Evolutionary conservation across 2,113 vertebrate genomes (phyloP).

Genomic region (Strix aluco): DNA sequence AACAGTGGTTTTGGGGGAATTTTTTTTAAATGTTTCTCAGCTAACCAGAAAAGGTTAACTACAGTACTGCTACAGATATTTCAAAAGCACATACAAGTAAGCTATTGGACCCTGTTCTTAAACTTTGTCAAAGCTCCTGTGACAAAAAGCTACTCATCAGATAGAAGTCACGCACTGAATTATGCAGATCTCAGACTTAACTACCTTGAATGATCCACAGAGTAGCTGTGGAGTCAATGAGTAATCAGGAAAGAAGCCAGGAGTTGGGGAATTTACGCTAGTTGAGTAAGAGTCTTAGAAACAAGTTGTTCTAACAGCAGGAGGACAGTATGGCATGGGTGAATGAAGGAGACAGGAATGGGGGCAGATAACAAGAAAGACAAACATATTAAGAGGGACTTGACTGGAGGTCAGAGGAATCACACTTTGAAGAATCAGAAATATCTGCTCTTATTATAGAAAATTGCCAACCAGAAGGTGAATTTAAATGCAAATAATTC

Average conservation of each 20-base stretch:
- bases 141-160: not conserved
- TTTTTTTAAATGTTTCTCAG: not conserved
- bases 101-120: not conserved
- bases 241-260: not conserved
- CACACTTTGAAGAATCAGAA: not conserved
- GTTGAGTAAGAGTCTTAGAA: not conserved
- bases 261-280: not conserved
- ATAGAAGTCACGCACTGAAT: not conserved
- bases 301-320: slow-evolving; percentile 1
- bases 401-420: not conserved
- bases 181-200: not conserved
- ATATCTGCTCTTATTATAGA: not conserved
- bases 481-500: not conserved
- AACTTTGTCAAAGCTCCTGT: not conserved
- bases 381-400: not conserved
- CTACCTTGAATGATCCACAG: not conserved
- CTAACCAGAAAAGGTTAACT: not conserved
- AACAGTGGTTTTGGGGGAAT: not conserved
- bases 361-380: not conserved
- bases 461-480: not conserved
- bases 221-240: not conserved
- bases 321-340: not conserved
- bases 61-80: not conserved
- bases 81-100: not conserved
- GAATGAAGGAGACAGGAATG: not conserved